Evolutionary conservation across 2,888 invertebrate species (phyloP).

Genomic region (Philereme transversata): DNA sequence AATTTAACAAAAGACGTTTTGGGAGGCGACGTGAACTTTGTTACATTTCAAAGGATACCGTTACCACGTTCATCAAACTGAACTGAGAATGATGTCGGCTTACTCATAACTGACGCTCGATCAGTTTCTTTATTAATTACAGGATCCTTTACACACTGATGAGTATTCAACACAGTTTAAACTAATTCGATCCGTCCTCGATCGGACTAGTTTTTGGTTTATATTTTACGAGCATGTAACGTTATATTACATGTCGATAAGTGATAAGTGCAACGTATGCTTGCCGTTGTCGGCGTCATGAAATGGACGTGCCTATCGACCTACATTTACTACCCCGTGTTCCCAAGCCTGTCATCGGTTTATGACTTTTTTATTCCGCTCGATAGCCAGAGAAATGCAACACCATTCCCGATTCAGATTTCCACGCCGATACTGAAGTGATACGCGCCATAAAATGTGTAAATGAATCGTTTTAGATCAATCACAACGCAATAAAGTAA

Average conservation of each 20-base stretch:
- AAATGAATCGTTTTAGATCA: slow-evolving; percentile 59
- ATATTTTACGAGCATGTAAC: slow-evolving; percentile 73
- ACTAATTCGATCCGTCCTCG: slow-evolving; percentile 60
- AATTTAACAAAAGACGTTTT: slow-evolving; percentile 53
- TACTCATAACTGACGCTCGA: slow-evolving; percentile 54
- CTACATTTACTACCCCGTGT: slow-evolving; percentile 70
- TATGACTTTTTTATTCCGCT: slow-evolving; percentile 81
- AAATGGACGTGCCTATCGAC: slow-evolving; percentile 68
- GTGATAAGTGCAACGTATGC: slow-evolving; percentile 75
- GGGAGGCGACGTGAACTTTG: slow-evolving; percentile 46
- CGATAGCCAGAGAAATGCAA: slow-evolving; percentile 76
- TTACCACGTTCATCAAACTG: slow-evolving; percentile 51
- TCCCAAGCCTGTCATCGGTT: slow-evolving; percentile 80
- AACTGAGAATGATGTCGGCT: slow-evolving; percentile 48
- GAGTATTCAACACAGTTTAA: slow-evolving; percentile 63
- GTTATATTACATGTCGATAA: slow-evolving; percentile 75
- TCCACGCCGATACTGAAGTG: slow-evolving; percentile 65
- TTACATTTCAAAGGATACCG: slow-evolving; percentile 56
- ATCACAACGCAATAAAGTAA: slow-evolving; percentile 49
- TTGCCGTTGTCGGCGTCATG: slow-evolving; percentile 71
- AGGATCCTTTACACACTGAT: slow-evolving; percentile 64
- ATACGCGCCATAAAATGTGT: slow-evolving; percentile 57
- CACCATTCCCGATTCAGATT: slow-evolving; percentile 73
- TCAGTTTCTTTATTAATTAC: slow-evolving; percentile 67
- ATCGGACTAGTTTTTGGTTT: slow-evolving; percentile 60